Percentiles rank a stretch among this genome's conserved stretches.
Conservation (phyloP, 2,888 invertebrate genomes). For the Ichneumoninae sp. region DNA sequence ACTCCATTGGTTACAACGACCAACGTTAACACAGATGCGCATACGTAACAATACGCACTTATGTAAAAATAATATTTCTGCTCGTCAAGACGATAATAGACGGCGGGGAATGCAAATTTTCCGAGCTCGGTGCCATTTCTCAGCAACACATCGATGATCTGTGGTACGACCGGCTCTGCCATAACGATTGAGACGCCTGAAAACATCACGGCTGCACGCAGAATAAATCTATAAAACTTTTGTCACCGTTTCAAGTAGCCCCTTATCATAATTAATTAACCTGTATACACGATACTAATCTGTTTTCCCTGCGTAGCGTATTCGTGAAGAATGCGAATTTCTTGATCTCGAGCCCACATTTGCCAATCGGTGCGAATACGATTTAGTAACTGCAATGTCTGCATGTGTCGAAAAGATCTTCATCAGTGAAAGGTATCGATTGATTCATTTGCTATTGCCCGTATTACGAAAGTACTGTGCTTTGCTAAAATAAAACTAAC, state of each 20-base stretch:
- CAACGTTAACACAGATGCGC: background rate
- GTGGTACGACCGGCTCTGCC: conserved; percentile 37
- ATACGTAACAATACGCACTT: conserved; percentile 29
- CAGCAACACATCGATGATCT: background rate
- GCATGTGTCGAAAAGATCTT: background rate
- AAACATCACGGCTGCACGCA: conserved; percentile 26
- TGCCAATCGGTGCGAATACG: background rate
- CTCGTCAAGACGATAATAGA: conserved; percentile 35
- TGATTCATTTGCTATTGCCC: background rate
- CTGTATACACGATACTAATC: conserved; percentile 33
- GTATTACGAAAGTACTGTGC: background rate
- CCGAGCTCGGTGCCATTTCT: conserved; percentile 44
- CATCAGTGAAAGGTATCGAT: background rate
- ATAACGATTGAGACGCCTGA: conserved; percentile 12
- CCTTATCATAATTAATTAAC: conserved; percentile 15
- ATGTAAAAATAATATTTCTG: conserved; percentile 58
- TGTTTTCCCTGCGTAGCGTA: conserved; percentile 7
- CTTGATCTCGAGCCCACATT: background rate
- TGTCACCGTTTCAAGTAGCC: background rate
- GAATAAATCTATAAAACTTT: background rate
- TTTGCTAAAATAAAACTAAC: background rate
- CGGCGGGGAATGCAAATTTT: conserved; percentile 48
- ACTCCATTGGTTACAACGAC: background rate
- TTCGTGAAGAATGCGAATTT: background rate
- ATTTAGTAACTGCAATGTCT: background rate